These are phyloP conservation scores for Sebastes vulpes DNA, from an alignment of 2,797 vertebrate species.

Conservation along the genomic window DNA sequence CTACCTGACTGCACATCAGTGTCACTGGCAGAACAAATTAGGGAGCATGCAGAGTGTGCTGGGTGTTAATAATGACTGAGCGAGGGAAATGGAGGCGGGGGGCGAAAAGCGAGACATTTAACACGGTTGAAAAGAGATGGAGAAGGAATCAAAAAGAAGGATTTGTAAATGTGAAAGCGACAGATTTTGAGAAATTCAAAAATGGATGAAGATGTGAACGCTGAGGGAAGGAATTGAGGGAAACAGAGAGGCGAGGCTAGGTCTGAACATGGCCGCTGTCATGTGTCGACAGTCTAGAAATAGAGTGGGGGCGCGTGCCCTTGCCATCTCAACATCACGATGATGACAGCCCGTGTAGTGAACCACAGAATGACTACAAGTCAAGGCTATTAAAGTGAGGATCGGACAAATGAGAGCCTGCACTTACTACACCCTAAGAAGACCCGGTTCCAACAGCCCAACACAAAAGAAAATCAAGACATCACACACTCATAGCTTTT, in stretches of 20 bases:
- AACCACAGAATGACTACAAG: conserved; percentile 39
- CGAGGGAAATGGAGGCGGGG: not conserved
- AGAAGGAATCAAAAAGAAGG: conserved; percentile 8
- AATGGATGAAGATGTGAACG: not conserved
- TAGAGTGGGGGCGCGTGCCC: conserved; percentile 43
- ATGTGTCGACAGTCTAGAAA: conserved; percentile 54
- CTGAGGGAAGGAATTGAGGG: not conserved
- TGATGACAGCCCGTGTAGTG: conserved; percentile 40
- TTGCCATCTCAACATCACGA: conserved; percentile 42
- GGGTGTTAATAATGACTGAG: conserved; percentile 45
- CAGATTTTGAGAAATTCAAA: not conserved
- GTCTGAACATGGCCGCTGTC: conserved; percentile 42
- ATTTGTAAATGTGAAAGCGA: not conserved
- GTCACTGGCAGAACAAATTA: conserved; percentile 58
- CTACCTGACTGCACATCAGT: conserved; percentile 55
- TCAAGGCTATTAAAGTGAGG: conserved; percentile 43
- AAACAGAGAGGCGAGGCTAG: conserved; percentile 9
- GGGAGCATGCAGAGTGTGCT: conserved; percentile 26
- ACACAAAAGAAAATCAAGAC: conserved; percentile 2
- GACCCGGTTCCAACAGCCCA: conserved; percentile 9
- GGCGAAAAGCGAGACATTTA: conserved; percentile 11
- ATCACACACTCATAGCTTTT: not conserved
- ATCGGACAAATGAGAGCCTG: conserved; percentile 66
- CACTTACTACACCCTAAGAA: conserved; percentile 38
- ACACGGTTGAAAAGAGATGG: conserved; percentile 17